phyloP scores from a whole-genome alignment of 2,797 vertebrate genomes.

The Takifugu rubripes region DNA sequence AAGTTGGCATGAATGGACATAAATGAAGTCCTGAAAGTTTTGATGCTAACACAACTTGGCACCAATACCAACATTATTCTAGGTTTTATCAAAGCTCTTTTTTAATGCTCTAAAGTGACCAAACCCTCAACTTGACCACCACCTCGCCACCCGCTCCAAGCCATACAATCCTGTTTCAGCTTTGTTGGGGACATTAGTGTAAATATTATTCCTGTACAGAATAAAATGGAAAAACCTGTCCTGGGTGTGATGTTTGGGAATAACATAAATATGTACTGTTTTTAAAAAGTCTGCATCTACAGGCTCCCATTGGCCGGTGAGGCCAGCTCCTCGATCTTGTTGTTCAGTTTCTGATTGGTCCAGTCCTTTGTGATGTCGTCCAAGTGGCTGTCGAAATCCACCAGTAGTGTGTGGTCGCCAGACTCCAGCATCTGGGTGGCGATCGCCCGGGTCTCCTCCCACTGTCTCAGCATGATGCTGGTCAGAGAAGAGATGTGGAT shows the following conservation, averaged over 20 bases:
- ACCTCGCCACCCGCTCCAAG: too few relatives aligned
- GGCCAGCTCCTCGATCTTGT: conserved; percentile 78
- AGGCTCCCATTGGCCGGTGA: conserved; percentile 76
- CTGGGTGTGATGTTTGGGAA: not conserved
- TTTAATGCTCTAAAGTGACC: too few relatives aligned
- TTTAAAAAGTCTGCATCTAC: conserved; percentile 28
- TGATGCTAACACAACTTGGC: too few relatives aligned
- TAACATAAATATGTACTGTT: too few relatives aligned
- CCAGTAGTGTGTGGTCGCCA: conserved; percentile 73
- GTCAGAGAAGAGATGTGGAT: not conserved
- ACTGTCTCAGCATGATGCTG: conserved; percentile 90
- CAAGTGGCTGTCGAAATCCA: conserved; percentile 89
- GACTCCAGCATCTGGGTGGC: conserved; percentile 79
- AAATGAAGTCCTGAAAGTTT: too few relatives aligned
- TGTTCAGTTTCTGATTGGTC: conserved; percentile 88
- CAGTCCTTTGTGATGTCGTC: conserved; percentile 90
- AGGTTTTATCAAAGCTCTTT: too few relatives aligned
- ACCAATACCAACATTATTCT: too few relatives aligned
- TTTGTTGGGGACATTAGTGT: too few relatives aligned
- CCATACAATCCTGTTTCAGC: too few relatives aligned
- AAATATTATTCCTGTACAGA: too few relatives aligned
- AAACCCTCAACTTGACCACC: too few relatives aligned
- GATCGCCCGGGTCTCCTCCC: conserved; percentile 85
- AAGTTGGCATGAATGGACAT: too few relatives aligned
- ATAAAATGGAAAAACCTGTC: not conserved